A percentile compares a stretch with the other conserved stretches of the same genome.
Evolutionary conservation across 2,888 invertebrate species (phyloP).

Genomic region (Odontomyia ornata): DNA sequence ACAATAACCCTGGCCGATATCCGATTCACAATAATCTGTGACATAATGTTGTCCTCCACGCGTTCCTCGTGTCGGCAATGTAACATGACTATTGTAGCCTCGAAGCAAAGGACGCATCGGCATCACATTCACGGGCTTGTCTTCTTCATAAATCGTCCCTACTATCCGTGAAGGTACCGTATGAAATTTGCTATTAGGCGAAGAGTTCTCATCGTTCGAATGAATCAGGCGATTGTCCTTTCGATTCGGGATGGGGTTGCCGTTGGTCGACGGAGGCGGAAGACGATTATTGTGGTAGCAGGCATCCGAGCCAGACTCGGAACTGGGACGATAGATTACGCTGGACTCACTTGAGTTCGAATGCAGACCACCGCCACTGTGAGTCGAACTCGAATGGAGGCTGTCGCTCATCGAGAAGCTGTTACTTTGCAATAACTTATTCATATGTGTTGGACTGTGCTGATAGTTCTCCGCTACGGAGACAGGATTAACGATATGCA

Average conservation of each 20-base stretch:
- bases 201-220: constrained; percentile 24
- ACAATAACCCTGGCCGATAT: constrained; percentile 82
- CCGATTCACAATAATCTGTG: constrained; percentile 76
- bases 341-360: constrained; percentile 79
- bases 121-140: constrained; percentile 65
- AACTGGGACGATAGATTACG: constrained; percentile 77
- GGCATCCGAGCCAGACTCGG: constrained; percentile 74
- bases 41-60: constrained; percentile 65
- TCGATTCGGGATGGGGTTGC: constrained; percentile 66
- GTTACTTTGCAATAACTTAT: constrained; percentile 64
- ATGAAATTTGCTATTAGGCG: constrained; percentile 61
- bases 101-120: constrained; percentile 91
- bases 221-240: constrained; percentile 57
- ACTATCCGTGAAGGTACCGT: constrained; percentile 62
- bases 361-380: constrained; percentile 70
- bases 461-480: constrained; percentile 38
- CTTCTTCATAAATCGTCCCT: constrained; percentile 63
- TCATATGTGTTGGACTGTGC: constrained; percentile 43
- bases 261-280: constrained; percentile 53
- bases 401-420: constrained; percentile 74
- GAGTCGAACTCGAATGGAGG: constrained; percentile 68
- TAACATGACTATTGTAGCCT: constrained; percentile 81
- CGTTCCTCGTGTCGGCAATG: constrained; percentile 73
- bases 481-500: constrained; percentile 57
- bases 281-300: constrained; percentile 55